These are phyloP conservation scores for Heterotis niloticus DNA, from an alignment of 2,113 vertebrate genomes.

Conservation along the genomic window DNA sequence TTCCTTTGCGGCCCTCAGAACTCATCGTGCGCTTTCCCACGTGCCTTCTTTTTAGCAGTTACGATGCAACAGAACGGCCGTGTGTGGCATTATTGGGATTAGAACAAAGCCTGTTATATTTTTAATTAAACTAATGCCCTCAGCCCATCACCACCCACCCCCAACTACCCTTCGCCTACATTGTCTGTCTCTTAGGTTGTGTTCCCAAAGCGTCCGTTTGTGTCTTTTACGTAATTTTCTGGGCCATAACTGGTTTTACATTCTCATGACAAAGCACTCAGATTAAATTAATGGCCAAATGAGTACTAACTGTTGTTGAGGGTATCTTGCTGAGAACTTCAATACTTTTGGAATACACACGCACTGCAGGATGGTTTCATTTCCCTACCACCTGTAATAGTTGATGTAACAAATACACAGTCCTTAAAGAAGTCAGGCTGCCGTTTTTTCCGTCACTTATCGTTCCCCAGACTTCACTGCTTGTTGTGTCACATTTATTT, in stretches of 20 bases:
- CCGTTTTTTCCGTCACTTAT: too few relatives aligned
- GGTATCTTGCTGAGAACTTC: neutral
- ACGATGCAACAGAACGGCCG: conserved; percentile 25
- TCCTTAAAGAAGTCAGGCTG: too few relatives aligned
- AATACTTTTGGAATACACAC: neutral
- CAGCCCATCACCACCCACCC: neutral
- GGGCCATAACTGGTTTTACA: conserved; percentile 18
- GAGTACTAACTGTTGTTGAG: neutral
- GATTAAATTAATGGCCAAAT: conserved; percentile 16
- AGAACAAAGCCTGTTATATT: conserved; percentile 36
- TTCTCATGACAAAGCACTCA: conserved; percentile 22
- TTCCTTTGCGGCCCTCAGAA: neutral
- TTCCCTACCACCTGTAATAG: too few relatives aligned
- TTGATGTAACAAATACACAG: too few relatives aligned
- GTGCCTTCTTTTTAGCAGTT: too few relatives aligned
- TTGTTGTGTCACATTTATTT: too few relatives aligned
- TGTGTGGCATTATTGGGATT: conserved; percentile 31
- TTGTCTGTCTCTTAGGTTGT: conserved; percentile 11
- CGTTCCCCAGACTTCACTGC: too few relatives aligned
- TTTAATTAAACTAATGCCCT: conserved; percentile 34
- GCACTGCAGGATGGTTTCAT: too few relatives aligned
- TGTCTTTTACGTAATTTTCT: conserved; percentile 9
- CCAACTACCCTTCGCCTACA: neutral
- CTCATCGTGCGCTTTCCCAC: conserved; percentile 16
- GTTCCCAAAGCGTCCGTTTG: conserved; percentile 30